Percentiles rank a stretch among this genome's conserved stretches.
Conservation (phyloP, 64 coral and sea anemone species). For the Trachythela sp. region DNA sequence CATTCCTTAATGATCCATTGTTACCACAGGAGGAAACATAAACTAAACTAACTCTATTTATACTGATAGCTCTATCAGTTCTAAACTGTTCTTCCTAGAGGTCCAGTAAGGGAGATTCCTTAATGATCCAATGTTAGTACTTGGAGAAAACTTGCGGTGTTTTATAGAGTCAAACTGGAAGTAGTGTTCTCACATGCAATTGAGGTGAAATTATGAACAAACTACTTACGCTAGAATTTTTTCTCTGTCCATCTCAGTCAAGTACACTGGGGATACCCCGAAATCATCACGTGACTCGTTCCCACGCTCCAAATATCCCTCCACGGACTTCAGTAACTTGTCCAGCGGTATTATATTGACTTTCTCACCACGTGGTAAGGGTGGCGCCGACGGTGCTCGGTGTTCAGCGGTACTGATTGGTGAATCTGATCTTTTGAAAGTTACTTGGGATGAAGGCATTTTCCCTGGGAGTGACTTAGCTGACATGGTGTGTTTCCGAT, state of each 20-base stretch:
- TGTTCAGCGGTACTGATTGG: constrained; percentile 19
- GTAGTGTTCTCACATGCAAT: neutral
- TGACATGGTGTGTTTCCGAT: constrained; percentile 58
- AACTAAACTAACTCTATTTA: too few species aligned
- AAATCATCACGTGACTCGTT: neutral
- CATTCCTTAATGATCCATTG: too few species aligned
- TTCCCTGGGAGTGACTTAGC: constrained; percentile 64
- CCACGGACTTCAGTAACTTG: constrained; percentile 1
- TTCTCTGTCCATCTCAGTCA: neutral
- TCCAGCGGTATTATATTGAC: constrained; percentile 21
- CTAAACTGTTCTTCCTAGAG: too few species aligned
- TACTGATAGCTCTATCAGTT: too few species aligned
- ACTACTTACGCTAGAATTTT: neutral
- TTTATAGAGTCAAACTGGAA: too few species aligned
- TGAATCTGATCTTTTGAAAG: neutral
- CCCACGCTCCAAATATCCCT: neutral
- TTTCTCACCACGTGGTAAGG: constrained; percentile 40
- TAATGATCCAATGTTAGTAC: too few species aligned
- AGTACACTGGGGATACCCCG: neutral
- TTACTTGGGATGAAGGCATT: constrained; percentile 48
- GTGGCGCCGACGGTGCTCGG: constrained; percentile 82
- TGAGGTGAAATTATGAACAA: neutral
- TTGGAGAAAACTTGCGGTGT: too few species aligned
- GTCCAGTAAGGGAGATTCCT: too few species aligned
- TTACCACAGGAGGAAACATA: too few species aligned